phyloP scores from a whole-genome alignment of 1,140 invertebrate genomes.

The Contarinia nasturtii region DNA sequence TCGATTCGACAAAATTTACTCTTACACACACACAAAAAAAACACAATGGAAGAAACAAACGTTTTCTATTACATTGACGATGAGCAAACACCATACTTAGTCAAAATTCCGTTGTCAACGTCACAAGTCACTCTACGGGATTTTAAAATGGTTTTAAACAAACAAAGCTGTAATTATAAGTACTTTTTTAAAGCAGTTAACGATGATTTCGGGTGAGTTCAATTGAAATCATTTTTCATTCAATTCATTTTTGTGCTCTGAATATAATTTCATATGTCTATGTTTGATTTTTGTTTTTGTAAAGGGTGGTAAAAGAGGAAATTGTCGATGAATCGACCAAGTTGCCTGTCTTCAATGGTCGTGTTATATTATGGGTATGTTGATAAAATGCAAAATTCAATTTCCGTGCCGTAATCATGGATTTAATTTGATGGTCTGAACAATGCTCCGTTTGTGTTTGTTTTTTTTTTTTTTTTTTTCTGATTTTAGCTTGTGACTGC shows the following conservation, averaged over 20 bases:
- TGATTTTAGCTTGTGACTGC: slow-evolving; percentile 73
- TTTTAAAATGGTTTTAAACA: slow-evolving; percentile 96
- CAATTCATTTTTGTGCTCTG: not conserved
- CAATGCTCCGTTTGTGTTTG: not conserved
- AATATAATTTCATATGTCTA: no score
- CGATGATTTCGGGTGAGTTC: slow-evolving; percentile 93
- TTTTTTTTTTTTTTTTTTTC: slow-evolving; percentile 5
- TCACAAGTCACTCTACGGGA: slow-evolving; percentile 89
- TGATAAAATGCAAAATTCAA: not conserved
- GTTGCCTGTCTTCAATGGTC: slow-evolving; percentile 90
- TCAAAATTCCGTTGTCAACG: slow-evolving; percentile 87
- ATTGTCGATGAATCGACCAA: slow-evolving; percentile 91
- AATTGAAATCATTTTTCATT: not conserved
- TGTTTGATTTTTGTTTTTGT: not conserved
- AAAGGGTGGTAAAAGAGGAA: slow-evolving; percentile 49
- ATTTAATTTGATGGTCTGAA: not conserved
- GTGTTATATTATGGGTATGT: slow-evolving; percentile 89
- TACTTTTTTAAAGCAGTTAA: slow-evolving; percentile 99
- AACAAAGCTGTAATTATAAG: slow-evolving; percentile 84
- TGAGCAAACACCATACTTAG: slow-evolving; percentile 95
- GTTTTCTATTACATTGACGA: slow-evolving; percentile 99
- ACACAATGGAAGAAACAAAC: slow-evolving; percentile 58
- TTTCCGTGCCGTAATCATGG: not conserved
- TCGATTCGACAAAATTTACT: not conserved
- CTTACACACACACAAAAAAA: no score